A percentile compares a stretch with the other conserved stretches of the same genome.
Conservation (phyloP, 1,140 invertebrate species). For the Patella vulgata region DNA sequence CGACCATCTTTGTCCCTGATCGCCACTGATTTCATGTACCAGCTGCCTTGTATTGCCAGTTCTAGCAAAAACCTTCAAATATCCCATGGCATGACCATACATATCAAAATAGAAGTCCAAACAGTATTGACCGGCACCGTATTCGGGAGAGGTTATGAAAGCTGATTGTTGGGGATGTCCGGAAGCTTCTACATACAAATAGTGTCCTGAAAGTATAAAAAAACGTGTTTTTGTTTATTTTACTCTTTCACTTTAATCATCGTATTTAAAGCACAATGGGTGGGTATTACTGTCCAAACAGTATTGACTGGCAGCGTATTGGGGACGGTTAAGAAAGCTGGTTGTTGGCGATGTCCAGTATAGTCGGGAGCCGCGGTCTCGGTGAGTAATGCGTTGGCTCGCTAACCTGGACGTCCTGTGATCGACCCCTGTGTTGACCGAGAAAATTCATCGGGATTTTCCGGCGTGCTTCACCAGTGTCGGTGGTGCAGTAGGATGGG, state of each 20-base stretch:
- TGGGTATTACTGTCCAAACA: neutral
- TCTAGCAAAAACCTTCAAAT: constrained; percentile 26
- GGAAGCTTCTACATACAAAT: constrained; percentile 41
- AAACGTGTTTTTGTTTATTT: neutral
- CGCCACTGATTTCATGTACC: constrained; percentile 26
- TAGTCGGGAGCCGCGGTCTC: too few species aligned
- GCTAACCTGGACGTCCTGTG: too few species aligned
- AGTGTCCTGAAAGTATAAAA: constrained; percentile 29
- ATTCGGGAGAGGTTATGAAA: constrained; percentile 25
- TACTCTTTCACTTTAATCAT: neutral
- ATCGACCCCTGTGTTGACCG: too few species aligned
- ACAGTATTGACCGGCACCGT: constrained; percentile 40
- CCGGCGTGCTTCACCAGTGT: too few species aligned
- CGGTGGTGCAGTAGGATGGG: too few species aligned
- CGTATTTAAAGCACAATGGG: neutral
- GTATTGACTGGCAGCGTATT: too few species aligned
- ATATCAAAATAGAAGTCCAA: constrained; percentile 44
- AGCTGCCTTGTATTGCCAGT: constrained; percentile 11
- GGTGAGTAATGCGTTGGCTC: too few species aligned
- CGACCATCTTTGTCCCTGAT: constrained; percentile 37
- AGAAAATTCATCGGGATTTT: too few species aligned
- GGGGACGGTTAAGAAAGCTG: neutral
- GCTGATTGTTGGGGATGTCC: constrained; percentile 31
- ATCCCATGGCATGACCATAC: constrained; percentile 63
- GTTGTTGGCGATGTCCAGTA: neutral